Base-by-base conservation (phyloP, 2,888 invertebrate species). In the Aporophyla lueneburgensis region DNA sequence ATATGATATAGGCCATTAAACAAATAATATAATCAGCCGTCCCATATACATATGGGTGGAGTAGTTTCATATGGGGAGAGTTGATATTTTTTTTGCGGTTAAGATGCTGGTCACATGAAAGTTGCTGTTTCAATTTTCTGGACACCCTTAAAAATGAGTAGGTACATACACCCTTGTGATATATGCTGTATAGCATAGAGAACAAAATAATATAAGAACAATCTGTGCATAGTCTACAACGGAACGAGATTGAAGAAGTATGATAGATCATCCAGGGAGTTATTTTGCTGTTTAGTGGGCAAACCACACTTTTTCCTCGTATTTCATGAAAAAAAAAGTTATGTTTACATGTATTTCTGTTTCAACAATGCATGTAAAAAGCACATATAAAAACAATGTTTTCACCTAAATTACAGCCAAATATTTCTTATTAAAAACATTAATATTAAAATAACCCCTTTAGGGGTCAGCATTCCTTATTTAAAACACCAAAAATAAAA, bases 341-440 rank as follows among this genome's bases (percentile, higher is more conserved):
- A 33, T 33, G 2, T 33, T 33, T 1, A 69, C 16, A n/a, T 46
- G n/a, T 27, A 27, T n/a, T 43, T 74, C n/a, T 27, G 27, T 74
- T 33, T 59, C 51, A 61, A 53, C 33, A 33, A 33, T 43, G 14
- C 74, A 62, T 74, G 19, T 16, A 74, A 74, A 24, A 33, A 40
- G 9, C 58, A 74, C 27, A 27, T 19, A 43, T 14, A 74, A 43
- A 61, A 46, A 21, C 9, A 43, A 74, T 43, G 1, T 24, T 53
- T 40, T 51, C 7, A n/a, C n/a, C n/a, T n/a, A n/a, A 75, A 54
- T 63, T 53, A 63, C 74, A 75, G 53, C 76, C 74, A 75, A 53
- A 40, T 27, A 33, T 33, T 33, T 33, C 33, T 33, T 33, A 33
- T 1, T 33, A 33, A 33, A 33, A 33, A 33, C 33, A 1, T 33